Evolutionary conservation across 1,140 invertebrate species (phyloP), one percentile per base, ranked within the genome.

Genomic region (Aricia agestis): DNA sequence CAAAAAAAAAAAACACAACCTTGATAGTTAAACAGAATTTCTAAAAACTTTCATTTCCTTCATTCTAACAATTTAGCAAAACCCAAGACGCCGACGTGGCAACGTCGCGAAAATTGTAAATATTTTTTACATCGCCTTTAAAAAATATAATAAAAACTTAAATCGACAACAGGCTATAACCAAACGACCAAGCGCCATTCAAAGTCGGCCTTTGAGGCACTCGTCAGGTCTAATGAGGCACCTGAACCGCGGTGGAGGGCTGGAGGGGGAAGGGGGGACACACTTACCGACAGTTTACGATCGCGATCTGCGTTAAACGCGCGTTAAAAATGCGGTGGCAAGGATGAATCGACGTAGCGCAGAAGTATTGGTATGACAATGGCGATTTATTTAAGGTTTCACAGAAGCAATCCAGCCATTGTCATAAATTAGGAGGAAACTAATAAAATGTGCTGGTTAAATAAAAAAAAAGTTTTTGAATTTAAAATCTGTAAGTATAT

Each of bases 201-300:
- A 76, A 59, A 68, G 68, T 25, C 42, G 45, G 75, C 71, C 74
- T 76, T 76, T 76, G 75, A 76, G 68, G 68, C 79, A 84, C 82
- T 83, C 77, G 77, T 76, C 73, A 71, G 71, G 76, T 74, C 76
- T 83, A 83, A 83, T 82, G 78, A 83, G 82, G 75, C 80, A 82
- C 76, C 83, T 79, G 81, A 77, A 78, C 71, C 72, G 74, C 71
- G 76, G 74, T 75, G 72, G n/a, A 17, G 18, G 45, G 45, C 36
- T 36, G 9, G 45, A 11, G 13, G 59, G 59, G 18, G 17, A 9
- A 6, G 75, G 69, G 69, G 78, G 72, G 72, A 81, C 80, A 84
- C 80, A 84, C 81, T 83, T 82, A 81, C 76, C 76, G 76, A 31
- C 58, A 73, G 76, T 85, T 85, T 81, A 81, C 79, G 81, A 82